Evolutionary conservation across 1,140 invertebrate genomes (phyloP), one percentile per base, ranked within the genome.

Genomic region (Oryctes rhinoceros): DNA sequence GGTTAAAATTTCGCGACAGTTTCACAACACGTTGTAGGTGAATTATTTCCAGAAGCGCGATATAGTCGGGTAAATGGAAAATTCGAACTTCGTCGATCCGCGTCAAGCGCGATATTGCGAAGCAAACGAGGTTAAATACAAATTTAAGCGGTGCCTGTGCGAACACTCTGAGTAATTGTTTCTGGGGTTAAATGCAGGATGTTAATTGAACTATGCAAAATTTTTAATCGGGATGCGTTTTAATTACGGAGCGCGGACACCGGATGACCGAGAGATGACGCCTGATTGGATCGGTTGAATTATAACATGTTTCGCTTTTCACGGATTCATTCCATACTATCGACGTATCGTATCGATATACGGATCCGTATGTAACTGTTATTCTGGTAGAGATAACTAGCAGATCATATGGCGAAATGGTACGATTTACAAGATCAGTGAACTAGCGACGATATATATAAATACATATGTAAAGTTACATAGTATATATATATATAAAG

Each of bases 131-230:
- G 65, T 71, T 71, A 71, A 71, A 20, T 71, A 35, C 65, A 71
- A 71, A 71, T 71, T 35, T 62, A 62, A n/a, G 6, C 65, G 65
- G 15, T 24, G 24, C 35, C 65, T 71, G 24, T 71, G 53, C 20
- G 65, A 71, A 71, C 20, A 24, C 65, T 15, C 20, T 62, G 53
- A 67, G 65, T 71, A 71, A 71, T 20, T 30, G 65, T 24, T 35
- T 71, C 20, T 24, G 65, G 65, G 13, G 65, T 30, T 37, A 24
- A 24, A 24, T 35, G 24, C 20, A 71, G 65, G 18, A 18, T 24
- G 65, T 11, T 67, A 67, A 67, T 67, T 67, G 65, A 67, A 71
- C 24, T 71, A 71, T 71, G 65, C 20, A 24, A 71, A 35, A 71
- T 35, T 71, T 71, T 71, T 71, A 71, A 71, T 35, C 65, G 13